Percentiles rank a stretch among this genome's conserved stretches.
Evolutionary conservation across 2,113 vertebrate genomes (phyloP).

Genomic region (Tragelaphus strepsiceros): DNA sequence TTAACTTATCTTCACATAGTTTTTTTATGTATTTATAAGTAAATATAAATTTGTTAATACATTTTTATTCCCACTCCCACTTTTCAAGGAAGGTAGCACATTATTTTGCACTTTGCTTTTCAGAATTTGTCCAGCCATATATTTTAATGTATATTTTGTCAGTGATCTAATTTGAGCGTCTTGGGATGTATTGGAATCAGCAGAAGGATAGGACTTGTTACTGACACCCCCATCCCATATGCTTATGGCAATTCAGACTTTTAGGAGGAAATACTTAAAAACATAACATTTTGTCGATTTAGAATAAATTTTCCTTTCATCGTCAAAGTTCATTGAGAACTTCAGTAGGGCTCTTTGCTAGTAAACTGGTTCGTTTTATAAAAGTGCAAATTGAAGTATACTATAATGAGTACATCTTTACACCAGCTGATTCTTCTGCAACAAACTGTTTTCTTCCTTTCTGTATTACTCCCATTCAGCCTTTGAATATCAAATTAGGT

Average conservation of each 20-base stretch:
- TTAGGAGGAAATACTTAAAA: constrained; percentile 5
- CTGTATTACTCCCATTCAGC: background rate
- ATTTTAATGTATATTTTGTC: constrained; percentile 38
- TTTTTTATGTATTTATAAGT: background rate
- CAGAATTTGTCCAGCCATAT: background rate
- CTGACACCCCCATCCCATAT: background rate
- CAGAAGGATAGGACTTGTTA: background rate
- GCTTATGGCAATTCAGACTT: background rate
- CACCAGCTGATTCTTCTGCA: background rate
- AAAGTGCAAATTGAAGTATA: background rate
- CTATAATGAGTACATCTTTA: background rate
- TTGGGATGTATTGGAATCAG: background rate
- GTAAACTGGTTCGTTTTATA: background rate
- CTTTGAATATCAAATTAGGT: background rate
- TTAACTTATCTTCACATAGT: background rate
- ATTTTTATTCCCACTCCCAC: background rate
- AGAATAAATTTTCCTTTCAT: background rate
- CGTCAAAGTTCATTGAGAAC: background rate
- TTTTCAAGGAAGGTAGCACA: background rate
- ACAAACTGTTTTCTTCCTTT: background rate
- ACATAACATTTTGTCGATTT: background rate
- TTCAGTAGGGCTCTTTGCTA: background rate
- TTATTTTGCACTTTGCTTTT: background rate
- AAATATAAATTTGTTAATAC: background rate
- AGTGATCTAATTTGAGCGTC: constrained; percentile 16